Evolutionary conservation across 2,113 vertebrate genomes (phyloP).

Genomic region (Poeciliopsis turrubarensis): DNA sequence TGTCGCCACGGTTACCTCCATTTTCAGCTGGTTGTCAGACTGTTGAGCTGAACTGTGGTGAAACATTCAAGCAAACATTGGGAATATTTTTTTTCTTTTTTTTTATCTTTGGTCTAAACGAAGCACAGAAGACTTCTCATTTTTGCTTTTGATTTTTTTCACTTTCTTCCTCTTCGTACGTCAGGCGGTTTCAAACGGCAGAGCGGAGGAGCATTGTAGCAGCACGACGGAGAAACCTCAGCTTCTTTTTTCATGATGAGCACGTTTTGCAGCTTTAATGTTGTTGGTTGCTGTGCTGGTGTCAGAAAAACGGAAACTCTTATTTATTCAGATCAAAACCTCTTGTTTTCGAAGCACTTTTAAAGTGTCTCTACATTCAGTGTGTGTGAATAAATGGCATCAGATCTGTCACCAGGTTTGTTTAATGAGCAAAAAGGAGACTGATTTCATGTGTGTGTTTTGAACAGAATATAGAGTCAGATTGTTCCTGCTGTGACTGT

Average conservation of each 20-base stretch:
- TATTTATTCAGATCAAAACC: conserved; percentile 95
- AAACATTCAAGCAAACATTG: conserved; percentile 9
- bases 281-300: conserved; percentile 61
- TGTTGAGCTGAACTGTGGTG: conserved; percentile 34
- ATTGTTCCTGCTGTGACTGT: neutral
- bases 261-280: conserved; percentile 58
- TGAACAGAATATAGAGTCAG: neutral
- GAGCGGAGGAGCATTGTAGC: conserved; percentile 33
- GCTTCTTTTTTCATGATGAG: conserved; percentile 35
- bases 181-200: conserved; percentile 1
- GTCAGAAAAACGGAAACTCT: conserved; percentile 67
- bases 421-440: neutral
- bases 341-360: conserved; percentile 90
- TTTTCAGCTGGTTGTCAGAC: conserved; percentile 41
- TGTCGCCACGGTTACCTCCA: neutral
- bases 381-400: conserved; percentile 86
- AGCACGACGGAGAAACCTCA: conserved; percentile 64
- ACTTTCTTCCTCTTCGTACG: neutral
- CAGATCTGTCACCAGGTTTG: conserved; percentile 42
- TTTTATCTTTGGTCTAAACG: neutral
- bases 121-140: conserved; percentile 27
- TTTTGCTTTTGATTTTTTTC: conserved; percentile 29
- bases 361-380: conserved; percentile 91
- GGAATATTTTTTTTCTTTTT: neutral
- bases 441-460: neutral